Conservation (phyloP, 2,888 invertebrate genomes). For the Conchocele bisecta region DNA sequence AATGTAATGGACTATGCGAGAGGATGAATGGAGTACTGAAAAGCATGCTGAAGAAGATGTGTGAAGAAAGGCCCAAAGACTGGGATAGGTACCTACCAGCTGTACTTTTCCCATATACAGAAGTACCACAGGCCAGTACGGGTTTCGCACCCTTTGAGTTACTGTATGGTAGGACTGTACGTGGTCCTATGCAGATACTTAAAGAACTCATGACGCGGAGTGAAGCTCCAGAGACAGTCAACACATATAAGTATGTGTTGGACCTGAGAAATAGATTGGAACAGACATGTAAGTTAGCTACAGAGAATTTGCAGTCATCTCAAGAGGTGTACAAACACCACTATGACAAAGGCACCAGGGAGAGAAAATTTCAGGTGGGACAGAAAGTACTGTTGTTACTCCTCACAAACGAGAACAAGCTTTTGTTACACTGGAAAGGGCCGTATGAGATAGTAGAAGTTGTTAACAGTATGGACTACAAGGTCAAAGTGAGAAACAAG, state of each 20-base stretch:
- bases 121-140: conserved; percentile 44
- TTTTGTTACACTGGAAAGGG: conserved; percentile 24
- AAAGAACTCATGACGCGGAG: conserved; percentile 7
- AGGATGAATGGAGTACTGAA: conserved; percentile 57
- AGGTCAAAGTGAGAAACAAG: not conserved
- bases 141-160: conserved; percentile 51
- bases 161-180: conserved; percentile 2
- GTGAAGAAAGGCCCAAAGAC: conserved; percentile 41
- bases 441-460: conserved; percentile 14
- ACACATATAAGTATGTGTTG: conserved; percentile 7
- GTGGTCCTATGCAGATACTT: conserved; percentile 7
- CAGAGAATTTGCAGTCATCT: conserved; percentile 4
- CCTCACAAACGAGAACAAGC: conserved; percentile 26
- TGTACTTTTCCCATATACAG: conserved; percentile 56
- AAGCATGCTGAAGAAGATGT: conserved; percentile 50
- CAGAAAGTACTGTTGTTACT: conserved; percentile 24
- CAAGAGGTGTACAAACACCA: conserved; percentile 16
- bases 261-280: conserved; percentile 22
- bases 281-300: conserved; percentile 31
- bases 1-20: conserved; percentile 50
- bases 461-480: conserved; percentile 23
- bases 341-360: conserved; percentile 17
- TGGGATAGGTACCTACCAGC: conserved; percentile 59
- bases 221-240: not conserved
- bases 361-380: not conserved